phyloP scores from a whole-genome alignment of 2,113 vertebrate genomes.

The Sinocyclocheilus rhinocerous region DNA sequence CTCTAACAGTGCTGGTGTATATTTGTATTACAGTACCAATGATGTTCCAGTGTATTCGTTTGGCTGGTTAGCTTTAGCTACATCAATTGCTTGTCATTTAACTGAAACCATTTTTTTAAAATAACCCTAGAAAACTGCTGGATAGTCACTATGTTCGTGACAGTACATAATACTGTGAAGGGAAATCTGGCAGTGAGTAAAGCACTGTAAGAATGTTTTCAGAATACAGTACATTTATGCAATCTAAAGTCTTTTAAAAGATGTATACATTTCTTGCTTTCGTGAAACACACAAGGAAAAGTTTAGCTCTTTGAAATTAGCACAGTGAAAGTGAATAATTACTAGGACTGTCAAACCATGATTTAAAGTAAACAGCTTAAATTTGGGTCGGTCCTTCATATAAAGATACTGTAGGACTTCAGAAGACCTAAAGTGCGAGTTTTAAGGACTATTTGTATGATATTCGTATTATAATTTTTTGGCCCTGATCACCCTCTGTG shows the following conservation, averaged over 20 bases:
- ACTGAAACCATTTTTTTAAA: background rate
- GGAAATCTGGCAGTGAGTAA: background rate
- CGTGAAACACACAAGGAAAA: background rate
- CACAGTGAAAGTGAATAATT: background rate
- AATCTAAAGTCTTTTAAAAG: background rate
- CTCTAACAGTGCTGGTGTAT: constrained; percentile 15
- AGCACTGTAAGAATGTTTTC: background rate
- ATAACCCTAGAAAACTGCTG: background rate
- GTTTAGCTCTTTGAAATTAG: background rate
- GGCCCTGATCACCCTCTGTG: background rate
- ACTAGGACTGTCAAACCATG: background rate
- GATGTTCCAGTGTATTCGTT: constrained; percentile 26
- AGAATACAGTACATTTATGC: background rate
- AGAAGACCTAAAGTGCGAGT: background rate
- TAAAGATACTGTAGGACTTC: background rate
- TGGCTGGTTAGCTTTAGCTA: constrained; percentile 10
- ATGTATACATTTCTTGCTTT: background rate
- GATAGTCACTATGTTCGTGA: background rate
- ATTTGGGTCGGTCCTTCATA: background rate
- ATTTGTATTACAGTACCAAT: constrained; percentile 36
- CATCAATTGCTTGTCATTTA: constrained; percentile 13
- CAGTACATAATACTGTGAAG: background rate
- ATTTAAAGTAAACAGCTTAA: background rate
- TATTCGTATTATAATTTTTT: background rate
- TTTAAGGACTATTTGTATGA: background rate